A percentile compares a stretch with the other conserved stretches of the same genome.
These are phyloP conservation scores for Bos indicus DNA, from an alignment of 2,113 vertebrate genomes.

Conservation along the genomic window DNA sequence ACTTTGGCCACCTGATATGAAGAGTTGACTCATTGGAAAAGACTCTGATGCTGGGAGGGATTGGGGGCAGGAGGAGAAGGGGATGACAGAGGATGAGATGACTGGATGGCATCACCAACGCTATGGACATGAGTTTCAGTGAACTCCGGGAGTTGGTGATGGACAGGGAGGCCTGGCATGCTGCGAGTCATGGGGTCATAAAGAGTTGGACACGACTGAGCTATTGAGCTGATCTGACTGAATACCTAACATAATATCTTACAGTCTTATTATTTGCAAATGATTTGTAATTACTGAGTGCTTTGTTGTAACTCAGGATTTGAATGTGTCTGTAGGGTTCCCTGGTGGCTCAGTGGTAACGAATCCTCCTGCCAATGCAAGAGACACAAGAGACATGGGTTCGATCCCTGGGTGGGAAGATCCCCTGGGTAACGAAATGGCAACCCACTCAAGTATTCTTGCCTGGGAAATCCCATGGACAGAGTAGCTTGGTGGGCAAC, in stretches of 20 bases:
- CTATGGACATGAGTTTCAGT: too few species aligned
- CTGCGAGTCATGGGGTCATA: accelerated
- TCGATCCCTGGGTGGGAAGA: background rate
- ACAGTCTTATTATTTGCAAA: background rate
- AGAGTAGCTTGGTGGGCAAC: background rate
- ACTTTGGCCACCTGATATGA: too few species aligned
- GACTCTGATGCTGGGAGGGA: too few species aligned
- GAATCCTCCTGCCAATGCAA: background rate
- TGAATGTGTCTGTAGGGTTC: background rate
- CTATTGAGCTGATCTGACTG: too few species aligned
- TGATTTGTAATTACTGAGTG: background rate
- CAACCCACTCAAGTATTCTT: background rate
- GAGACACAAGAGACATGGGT: background rate
- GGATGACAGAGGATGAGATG: too few species aligned
- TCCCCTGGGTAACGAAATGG: background rate
- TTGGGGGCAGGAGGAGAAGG: too few species aligned
- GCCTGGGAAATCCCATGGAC: background rate
- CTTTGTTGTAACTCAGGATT: background rate
- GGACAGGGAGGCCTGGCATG: too few species aligned
- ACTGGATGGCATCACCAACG: too few species aligned
- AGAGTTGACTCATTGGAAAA: too few species aligned
- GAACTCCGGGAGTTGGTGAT: too few species aligned
- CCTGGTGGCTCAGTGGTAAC: background rate
- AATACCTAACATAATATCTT: background rate
- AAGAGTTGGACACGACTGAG: too few species aligned